These are phyloP conservation scores for Eupithecia subfuscata DNA, from an alignment of 2,888 invertebrate species.

Conservation along the genomic window DNA sequence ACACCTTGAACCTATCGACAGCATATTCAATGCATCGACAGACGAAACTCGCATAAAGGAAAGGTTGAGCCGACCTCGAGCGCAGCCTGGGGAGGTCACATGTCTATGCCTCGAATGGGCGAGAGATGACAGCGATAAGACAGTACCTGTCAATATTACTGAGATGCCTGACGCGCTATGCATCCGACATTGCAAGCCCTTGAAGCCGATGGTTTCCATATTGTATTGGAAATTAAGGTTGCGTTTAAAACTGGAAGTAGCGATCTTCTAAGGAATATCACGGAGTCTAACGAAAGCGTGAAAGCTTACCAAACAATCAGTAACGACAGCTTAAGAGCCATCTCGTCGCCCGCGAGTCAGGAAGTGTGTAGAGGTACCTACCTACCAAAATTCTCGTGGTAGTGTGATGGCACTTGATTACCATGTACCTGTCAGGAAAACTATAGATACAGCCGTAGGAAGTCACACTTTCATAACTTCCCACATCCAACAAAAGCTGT, in stretches of 20 bases:
- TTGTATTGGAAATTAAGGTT: conserved; percentile 32
- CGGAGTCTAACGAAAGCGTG: background rate
- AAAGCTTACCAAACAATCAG: background rate
- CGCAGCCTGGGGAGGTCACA: conserved; percentile 64
- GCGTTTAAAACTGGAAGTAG: conserved; percentile 1
- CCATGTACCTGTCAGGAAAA: background rate
- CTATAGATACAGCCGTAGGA: background rate
- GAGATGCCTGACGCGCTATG: conserved; percentile 38
- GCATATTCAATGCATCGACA: conserved; percentile 53
- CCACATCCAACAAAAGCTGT: conserved; percentile 24
- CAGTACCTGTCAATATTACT: conserved; percentile 47
- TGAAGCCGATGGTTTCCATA: conserved; percentile 32
- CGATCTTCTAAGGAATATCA: background rate
- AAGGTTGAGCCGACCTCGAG: conserved; percentile 70
- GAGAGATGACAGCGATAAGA: conserved; percentile 76
- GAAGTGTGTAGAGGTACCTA: background rate
- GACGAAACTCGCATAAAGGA: conserved; percentile 53
- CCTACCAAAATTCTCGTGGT: background rate
- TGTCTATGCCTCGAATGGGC: conserved; percentile 72
- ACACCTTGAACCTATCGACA: conserved; percentile 62
- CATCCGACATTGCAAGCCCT: conserved; percentile 41
- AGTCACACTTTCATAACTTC: background rate
- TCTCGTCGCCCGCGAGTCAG: background rate
- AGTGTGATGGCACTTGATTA: background rate
- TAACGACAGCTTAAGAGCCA: background rate